Percentiles rank a stretch among this genome's conserved stretches.
Evolutionary conservation across 2,888 invertebrate species (phyloP).

Genomic region (Dynastes grantii): DNA sequence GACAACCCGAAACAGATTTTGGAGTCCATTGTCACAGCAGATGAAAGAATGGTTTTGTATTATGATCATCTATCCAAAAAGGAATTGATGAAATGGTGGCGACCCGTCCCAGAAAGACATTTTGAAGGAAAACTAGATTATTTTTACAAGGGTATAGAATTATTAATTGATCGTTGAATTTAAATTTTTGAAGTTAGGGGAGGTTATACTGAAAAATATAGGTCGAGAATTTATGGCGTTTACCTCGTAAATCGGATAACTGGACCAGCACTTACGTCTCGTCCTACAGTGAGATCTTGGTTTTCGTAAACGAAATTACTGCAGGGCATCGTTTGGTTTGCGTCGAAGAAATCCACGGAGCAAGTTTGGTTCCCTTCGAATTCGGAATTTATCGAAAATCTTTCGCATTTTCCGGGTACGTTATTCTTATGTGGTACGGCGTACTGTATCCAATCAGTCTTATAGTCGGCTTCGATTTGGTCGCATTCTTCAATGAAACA

Average conservation of each 20-base stretch:
- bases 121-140: too few species aligned
- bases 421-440: constrained; percentile 69
- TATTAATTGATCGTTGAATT: too few species aligned
- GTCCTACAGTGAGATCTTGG: constrained; percentile 54
- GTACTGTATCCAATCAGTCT: constrained; percentile 70
- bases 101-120: too few species aligned
- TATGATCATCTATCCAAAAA: too few species aligned
- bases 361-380: constrained; percentile 45
- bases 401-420: constrained; percentile 60
- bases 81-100: too few species aligned
- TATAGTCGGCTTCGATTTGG: constrained; percentile 64
- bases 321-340: constrained; percentile 44
- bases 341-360: constrained; percentile 49
- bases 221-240: too few species aligned
- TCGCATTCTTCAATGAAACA: constrained; percentile 74
- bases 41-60: neutral
- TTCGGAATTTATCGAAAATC: constrained; percentile 52
- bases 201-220: too few species aligned
- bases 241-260: neutral
- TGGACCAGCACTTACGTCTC: constrained; percentile 52
- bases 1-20: too few species aligned
- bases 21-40: too few species aligned
- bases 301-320: constrained; percentile 56
- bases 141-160: too few species aligned
- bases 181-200: too few species aligned